Evolutionary conservation across 2,113 vertebrate species (phyloP).

Genomic region (Rhinogobius similis): DNA sequence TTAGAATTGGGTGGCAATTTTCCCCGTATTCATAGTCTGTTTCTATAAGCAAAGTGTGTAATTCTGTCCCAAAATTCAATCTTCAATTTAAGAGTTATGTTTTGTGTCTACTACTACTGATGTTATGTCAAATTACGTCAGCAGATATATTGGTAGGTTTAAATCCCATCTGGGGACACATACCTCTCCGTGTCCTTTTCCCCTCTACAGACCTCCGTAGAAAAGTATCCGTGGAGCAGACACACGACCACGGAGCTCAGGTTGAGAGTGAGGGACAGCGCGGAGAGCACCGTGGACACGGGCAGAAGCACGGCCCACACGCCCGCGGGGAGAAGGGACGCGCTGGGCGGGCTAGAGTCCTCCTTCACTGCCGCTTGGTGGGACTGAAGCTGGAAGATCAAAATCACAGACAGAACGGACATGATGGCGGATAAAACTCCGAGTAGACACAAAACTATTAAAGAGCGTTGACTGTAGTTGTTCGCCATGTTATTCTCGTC

Average conservation of each 20-base stretch:
- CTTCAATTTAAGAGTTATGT: not conserved
- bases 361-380: conserved; percentile 64
- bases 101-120: too few relatives aligned
- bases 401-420: conserved; percentile 82
- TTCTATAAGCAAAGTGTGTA: not conserved
- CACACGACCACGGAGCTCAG: conserved; percentile 82
- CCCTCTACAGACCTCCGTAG: conserved; percentile 83
- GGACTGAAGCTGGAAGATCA: conserved; percentile 86
- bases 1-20: not conserved
- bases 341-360: conserved; percentile 24
- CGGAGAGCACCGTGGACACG: conserved; percentile 80
- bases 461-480: conserved; percentile 78
- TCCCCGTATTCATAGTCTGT: too few relatives aligned
- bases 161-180: not conserved
- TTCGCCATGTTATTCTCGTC: conserved; percentile 59
- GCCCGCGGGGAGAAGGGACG: conserved; percentile 52
- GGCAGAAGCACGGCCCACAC: conserved; percentile 77
- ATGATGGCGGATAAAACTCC: conserved; percentile 84
- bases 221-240: conserved; percentile 84
- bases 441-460: conserved; percentile 80
- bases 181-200: conserved; percentile 81
- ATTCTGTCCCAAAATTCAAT: not conserved
- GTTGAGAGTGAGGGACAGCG: conserved; percentile 84
- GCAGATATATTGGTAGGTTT: not conserved
- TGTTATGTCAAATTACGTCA: too few relatives aligned